These are phyloP conservation scores for Meghimatium bilineatum DNA, from an alignment of 2,888 invertebrate genomes.

Conservation along the genomic window DNA sequence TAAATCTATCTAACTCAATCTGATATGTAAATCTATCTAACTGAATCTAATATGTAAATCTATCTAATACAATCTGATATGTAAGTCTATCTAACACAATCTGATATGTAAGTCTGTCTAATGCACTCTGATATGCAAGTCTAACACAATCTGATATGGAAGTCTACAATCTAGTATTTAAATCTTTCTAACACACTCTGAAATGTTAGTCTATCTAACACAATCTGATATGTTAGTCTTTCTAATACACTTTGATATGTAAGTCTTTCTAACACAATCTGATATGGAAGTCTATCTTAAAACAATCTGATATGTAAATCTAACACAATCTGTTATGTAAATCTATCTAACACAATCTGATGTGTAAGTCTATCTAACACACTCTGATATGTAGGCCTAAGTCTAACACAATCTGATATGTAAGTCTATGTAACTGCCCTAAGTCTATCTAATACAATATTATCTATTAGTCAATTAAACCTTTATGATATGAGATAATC, in stretches of 20 bases:
- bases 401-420: no score
- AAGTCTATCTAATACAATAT: not conserved
- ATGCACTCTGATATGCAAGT: not conserved
- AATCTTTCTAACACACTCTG: not conserved
- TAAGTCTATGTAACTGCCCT: not conserved
- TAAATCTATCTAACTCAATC: not conserved
- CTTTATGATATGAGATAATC: no score
- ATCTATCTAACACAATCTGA: not conserved
- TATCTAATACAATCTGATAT: not conserved
- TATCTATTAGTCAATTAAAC: no score
- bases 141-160: not conserved
- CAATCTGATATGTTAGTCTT: not conserved
- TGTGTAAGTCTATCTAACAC: not conserved
- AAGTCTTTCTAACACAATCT: not conserved
- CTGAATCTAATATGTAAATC: not conserved
- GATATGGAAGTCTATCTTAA: not conserved
- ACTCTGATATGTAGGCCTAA: no score
- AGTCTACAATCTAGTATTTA: not conserved
- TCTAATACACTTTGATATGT: not conserved
- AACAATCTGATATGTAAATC: no score
- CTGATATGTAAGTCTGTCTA: slow-evolving; percentile 4
- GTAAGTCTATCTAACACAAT: not conserved
- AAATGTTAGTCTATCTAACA: not conserved
- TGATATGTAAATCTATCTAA: not conserved
- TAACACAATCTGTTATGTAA: not conserved